phyloP scores from a whole-genome alignment of 2,888 invertebrate genomes.

The Anodontia alba region DNA sequence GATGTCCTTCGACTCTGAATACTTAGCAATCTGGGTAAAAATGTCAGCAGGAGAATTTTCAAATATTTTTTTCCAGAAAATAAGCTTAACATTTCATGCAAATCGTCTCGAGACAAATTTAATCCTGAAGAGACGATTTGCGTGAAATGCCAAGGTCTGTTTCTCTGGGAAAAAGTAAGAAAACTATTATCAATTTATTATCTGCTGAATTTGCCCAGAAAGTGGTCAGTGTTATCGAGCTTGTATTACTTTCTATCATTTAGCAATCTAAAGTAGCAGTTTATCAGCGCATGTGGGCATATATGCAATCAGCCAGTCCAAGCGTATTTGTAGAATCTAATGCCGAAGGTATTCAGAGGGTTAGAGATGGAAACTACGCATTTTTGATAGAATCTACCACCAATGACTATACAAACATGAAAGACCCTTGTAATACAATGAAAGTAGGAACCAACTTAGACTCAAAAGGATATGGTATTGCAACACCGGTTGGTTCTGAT shows the following conservation, averaged over 20 bases:
- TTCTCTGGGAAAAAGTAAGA: too few species aligned
- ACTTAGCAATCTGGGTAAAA: too few species aligned
- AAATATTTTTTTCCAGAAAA: too few species aligned
- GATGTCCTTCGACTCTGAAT: too few species aligned
- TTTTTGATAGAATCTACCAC: slow-evolving; percentile 86
- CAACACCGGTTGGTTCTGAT: slow-evolving; percentile 85
- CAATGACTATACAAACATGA: slow-evolving; percentile 94
- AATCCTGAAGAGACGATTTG: too few species aligned
- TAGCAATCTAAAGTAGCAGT: slow-evolving; percentile 94
- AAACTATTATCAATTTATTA: too few species aligned
- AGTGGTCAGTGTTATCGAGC: too few species aligned
- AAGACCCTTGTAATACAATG: slow-evolving; percentile 89
- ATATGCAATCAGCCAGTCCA: slow-evolving; percentile 90
- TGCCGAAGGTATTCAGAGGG: slow-evolving; percentile 92
- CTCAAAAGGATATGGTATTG: slow-evolving; percentile 96
- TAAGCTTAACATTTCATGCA: too few species aligned
- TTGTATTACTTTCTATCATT: slow-evolving; percentile 43
- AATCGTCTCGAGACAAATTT: too few species aligned
- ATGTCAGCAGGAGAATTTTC: too few species aligned
- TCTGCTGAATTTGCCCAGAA: too few species aligned
- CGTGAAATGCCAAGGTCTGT: too few species aligned
- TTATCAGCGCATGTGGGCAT: slow-evolving; percentile 97
- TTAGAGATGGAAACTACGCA: slow-evolving; percentile 89
- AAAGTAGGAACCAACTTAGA: slow-evolving; percentile 92
- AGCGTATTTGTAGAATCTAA: slow-evolving; percentile 92